These are phyloP conservation scores for Schizotus pectinicornis DNA, from an alignment of 2,888 invertebrate species.

Conservation along the genomic window DNA sequence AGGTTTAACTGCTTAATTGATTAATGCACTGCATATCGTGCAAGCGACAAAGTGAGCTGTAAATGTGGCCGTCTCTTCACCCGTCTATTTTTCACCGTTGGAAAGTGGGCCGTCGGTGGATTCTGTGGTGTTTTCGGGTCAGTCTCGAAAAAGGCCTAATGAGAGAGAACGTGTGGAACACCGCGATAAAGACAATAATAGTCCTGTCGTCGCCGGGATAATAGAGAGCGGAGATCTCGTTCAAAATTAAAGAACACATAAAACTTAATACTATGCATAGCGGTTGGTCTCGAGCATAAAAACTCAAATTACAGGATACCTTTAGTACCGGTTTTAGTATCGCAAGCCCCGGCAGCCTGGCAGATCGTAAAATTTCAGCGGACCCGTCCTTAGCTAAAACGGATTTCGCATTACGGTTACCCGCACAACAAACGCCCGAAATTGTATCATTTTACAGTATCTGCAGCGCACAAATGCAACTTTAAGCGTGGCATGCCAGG, in stretches of 20 bases:
- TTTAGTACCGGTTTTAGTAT: slow-evolving; percentile 40
- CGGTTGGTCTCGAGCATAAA: slow-evolving; percentile 36
- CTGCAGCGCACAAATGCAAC: slow-evolving; percentile 26
- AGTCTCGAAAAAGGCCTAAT: not conserved
- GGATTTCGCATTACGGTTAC: slow-evolving; percentile 30
- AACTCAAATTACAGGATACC: slow-evolving; percentile 42
- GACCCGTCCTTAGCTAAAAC: slow-evolving; percentile 29
- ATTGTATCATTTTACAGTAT: slow-evolving; percentile 27
- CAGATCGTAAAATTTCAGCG: slow-evolving; percentile 37
- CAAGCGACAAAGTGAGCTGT: not conserved
- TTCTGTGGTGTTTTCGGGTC: too few relatives aligned
- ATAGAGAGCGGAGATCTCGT: slow-evolving; percentile 20
- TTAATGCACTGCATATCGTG: slow-evolving; percentile 1
- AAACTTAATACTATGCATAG: slow-evolving; percentile 39
- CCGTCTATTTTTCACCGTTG: too few relatives aligned
- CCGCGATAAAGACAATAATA: slow-evolving; percentile 13
- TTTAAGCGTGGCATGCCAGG: not conserved
- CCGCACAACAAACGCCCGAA: slow-evolving; percentile 26
- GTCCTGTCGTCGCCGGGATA: slow-evolving; percentile 3
- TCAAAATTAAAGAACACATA: slow-evolving; percentile 36
- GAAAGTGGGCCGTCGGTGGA: too few relatives aligned
- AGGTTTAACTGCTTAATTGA: slow-evolving; percentile 11
- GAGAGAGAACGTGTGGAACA: not conserved
- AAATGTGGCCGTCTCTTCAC: too few relatives aligned
- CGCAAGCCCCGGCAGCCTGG: slow-evolving; percentile 35